Percentiles rank a stretch among this genome's conserved stretches.
Evolutionary conservation across 2,797 vertebrate genomes (phyloP).

Genomic region (Mallotus villosus): DNA sequence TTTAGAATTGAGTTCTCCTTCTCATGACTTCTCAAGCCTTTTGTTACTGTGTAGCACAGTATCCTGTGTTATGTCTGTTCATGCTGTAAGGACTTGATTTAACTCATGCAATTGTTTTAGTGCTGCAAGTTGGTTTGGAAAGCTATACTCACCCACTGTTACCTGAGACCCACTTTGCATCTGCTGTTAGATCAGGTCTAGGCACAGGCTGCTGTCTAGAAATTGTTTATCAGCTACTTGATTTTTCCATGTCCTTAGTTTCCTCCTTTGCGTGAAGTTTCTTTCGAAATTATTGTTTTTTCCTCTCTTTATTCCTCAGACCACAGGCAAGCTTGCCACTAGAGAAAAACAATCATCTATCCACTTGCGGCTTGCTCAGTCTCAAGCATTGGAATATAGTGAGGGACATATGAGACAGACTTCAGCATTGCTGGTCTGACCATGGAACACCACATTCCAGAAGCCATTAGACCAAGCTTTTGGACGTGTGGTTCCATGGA

Average conservation of each 20-base stretch:
- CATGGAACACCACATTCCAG: slow-evolving; percentile 28
- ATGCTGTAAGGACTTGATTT: neutral
- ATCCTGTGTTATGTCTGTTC: neutral
- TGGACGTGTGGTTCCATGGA: slow-evolving; percentile 29
- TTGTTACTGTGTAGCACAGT: neutral
- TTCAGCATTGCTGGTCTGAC: slow-evolving; percentile 19
- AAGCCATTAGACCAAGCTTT: slow-evolving; percentile 30
- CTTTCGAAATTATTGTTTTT: slow-evolving; percentile 19
- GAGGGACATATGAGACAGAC: slow-evolving; percentile 41
- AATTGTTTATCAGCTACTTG: neutral
- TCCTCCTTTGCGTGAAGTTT: slow-evolving; percentile 12
- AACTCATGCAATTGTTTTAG: neutral
- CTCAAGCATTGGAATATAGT: slow-evolving; percentile 37
- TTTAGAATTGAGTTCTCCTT: slow-evolving; percentile 16
- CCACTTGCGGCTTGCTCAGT: slow-evolving; percentile 16
- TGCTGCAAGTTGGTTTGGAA: neutral
- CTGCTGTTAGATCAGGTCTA: neutral
- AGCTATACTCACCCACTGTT: neutral
- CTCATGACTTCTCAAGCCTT: neutral
- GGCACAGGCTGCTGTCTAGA: neutral
- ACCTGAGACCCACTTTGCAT: neutral
- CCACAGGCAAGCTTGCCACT: slow-evolving; percentile 21
- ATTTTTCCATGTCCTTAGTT: slow-evolving; percentile 14
- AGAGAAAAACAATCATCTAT: slow-evolving; percentile 16
- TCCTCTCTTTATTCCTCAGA: neutral